Evolutionary conservation across 2,113 vertebrate genomes (phyloP).

Genomic region (Microtus montanus): DNA sequence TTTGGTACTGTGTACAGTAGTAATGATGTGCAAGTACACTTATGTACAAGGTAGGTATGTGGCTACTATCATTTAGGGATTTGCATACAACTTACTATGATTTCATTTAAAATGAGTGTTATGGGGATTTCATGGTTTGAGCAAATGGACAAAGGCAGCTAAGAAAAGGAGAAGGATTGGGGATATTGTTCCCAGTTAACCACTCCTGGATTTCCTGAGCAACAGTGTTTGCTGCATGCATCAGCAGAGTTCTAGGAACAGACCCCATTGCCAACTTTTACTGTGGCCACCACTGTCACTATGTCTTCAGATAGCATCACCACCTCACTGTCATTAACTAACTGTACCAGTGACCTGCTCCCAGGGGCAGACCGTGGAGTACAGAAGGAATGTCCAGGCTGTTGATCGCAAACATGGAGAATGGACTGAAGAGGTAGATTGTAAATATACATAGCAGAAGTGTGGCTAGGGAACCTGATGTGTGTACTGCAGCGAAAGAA

Average conservation of each 20-base stretch:
- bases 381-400: background rate
- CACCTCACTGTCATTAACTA: background rate
- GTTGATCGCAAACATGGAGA: background rate
- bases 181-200: background rate
- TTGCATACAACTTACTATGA: background rate
- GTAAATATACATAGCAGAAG: background rate
- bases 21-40: background rate
- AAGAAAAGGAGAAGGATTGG: background rate
- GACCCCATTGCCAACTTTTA: background rate
- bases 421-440: background rate
- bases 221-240: background rate
- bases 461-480: background rate
- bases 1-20: background rate
- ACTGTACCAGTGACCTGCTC: background rate
- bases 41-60: background rate
- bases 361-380: background rate
- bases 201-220: background rate
- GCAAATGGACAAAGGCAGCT: background rate
- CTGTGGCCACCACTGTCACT: background rate
- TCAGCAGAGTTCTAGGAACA: background rate
- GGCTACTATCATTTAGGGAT: background rate
- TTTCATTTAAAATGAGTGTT: background rate
- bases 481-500: background rate
- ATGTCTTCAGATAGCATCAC: background rate
- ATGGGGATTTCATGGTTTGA: background rate